Evolutionary conservation across 2,888 invertebrate genomes (phyloP), one percentile per base, ranked within the genome.

Genomic region (Ernsta delagoae): DNA sequence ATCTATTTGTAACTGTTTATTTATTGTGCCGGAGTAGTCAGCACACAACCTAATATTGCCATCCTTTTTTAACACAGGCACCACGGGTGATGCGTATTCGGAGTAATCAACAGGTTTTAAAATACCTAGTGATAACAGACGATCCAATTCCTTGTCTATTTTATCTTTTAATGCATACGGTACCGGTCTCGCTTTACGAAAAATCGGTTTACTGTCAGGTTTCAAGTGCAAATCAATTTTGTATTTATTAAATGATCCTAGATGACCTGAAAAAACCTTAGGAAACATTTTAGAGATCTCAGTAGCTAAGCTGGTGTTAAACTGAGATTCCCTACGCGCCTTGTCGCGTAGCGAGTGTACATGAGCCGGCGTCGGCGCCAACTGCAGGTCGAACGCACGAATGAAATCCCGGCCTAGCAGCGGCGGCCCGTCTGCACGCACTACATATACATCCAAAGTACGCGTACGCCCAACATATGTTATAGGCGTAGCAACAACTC

Each of bases 381-480:
- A 31, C 16, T 72, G 70, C 41, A 74, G 41, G 5, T 70, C 48
- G 48, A 74, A 74, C 43, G 34, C 36, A 43, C 34, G 54, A 43
- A 71, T 70, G 50, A 72, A 65, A 16, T 70, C 70, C 2, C 71
- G 59, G 31, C 71, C 71, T n/a, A 71, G 41, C 8, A 71, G 50
- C n/a, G 72, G 45, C 12, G 65, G 59, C 6, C 66, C 66, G 66
- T 59, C 64, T 3, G 59, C 43, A 0, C 61, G 60, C 9, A 71
- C 71, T 16, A 74, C 70, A 41, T 59, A 72, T 8, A 74, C 31
- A 31, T 70, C 43, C 4, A 72, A 8, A 0, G n/a, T n/a, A 4
- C 45, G 54, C 16, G 69, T 70, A 9, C 48, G 34, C 6, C 65
- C 60, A 11, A 12, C 31, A 53, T 74, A 74, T 9, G 70, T 12